Evolutionary conservation across 2,113 vertebrate genomes (phyloP).

Genomic region (Antechinus stuartii): DNA sequence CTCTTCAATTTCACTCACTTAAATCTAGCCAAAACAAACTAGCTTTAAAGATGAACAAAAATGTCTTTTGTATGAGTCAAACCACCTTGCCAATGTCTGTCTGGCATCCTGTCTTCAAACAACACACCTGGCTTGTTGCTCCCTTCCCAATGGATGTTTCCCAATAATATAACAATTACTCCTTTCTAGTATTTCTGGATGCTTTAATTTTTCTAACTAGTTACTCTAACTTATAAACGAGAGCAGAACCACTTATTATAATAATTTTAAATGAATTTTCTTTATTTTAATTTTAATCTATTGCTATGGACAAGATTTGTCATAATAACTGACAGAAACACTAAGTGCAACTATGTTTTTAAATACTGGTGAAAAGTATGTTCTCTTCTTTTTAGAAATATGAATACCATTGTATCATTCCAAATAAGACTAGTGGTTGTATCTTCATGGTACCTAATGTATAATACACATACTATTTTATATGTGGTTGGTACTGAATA

Average conservation of each 20-base stretch:
- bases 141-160: neutral
- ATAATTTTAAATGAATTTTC: neutral
- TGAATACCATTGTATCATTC: neutral
- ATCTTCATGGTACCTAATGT: neutral
- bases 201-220: neutral
- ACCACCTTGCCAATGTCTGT: constrained; percentile 5
- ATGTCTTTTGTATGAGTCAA: constrained; percentile 24
- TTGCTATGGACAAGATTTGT: too few species aligned
- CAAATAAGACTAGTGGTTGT: neutral
- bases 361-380: neutral
- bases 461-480: neutral
- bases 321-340: neutral
- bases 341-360: neutral
- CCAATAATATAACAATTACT: neutral
- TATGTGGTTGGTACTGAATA: neutral
- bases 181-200: neutral
- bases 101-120: neutral
- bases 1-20: neutral
- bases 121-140: neutral
- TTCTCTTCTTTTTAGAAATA: neutral
- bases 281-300: neutral
- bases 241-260: neutral
- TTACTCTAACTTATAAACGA: neutral
- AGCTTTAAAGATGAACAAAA: constrained; percentile 10
- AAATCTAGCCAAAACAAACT: constrained; percentile 44